These are phyloP conservation scores for Pelodytes ibericus DNA, from an alignment of 2,797 vertebrate species.

Conservation along the genomic window DNA sequence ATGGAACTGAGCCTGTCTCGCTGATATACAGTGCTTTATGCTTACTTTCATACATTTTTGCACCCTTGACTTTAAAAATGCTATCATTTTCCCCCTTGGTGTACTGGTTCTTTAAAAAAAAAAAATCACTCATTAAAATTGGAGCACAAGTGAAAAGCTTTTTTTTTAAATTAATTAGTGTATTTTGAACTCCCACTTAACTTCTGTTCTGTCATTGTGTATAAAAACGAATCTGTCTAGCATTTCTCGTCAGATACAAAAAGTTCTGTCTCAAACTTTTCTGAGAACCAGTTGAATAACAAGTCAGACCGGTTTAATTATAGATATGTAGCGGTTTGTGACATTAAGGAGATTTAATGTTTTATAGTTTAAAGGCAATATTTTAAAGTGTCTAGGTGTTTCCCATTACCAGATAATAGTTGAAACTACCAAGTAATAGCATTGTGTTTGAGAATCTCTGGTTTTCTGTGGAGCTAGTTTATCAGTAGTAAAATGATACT, in stretches of 20 bases:
- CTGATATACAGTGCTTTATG: too few relatives aligned
- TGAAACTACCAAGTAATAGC: too few relatives aligned
- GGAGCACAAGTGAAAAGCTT: conserved; percentile 1
- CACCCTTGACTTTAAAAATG: too few relatives aligned
- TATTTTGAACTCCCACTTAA: conserved; percentile 35
- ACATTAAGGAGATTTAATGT: not conserved
- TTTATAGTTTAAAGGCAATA: not conserved
- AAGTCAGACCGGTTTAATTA: not conserved
- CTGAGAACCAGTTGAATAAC: not conserved
- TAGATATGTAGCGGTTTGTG: not conserved
- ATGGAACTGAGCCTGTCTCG: too few relatives aligned
- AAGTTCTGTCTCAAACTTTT: not conserved
- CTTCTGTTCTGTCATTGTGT: conserved; percentile 30
- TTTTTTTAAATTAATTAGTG: conserved; percentile 18
- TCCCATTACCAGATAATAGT: too few relatives aligned
- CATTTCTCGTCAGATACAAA: not conserved
- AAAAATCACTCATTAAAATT: not conserved
- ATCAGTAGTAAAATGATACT: too few relatives aligned
- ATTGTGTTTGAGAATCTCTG: too few relatives aligned
- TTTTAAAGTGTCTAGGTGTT: too few relatives aligned
- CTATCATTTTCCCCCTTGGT: too few relatives aligned
- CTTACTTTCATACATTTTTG: too few relatives aligned
- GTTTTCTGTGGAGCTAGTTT: too few relatives aligned
- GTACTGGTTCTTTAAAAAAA: too few relatives aligned
- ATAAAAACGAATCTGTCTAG: not conserved